A percentile compares a stretch with the other conserved stretches of the same genome.
Conservation (phyloP, 2,113 vertebrate species). For the Festucalex cinctus region DNA sequence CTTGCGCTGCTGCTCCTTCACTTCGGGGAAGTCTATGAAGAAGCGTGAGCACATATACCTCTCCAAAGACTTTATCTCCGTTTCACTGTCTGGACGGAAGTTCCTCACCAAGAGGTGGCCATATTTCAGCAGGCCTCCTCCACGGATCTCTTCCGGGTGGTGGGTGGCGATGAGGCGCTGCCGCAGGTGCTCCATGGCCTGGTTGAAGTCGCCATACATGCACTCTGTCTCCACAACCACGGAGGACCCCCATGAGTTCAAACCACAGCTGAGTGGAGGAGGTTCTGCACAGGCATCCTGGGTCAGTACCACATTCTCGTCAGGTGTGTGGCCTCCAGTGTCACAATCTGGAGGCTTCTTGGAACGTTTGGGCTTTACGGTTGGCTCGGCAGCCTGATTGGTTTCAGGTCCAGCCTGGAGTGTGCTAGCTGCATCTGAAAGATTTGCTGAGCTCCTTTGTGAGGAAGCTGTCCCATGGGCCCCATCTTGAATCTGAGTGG, state of each 20-base stretch:
- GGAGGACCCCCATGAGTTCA: slow-evolving; percentile 38
- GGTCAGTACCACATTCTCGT: background rate
- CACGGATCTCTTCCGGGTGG: slow-evolving; percentile 93
- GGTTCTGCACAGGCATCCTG: slow-evolving; percentile 1
- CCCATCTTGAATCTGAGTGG: slow-evolving; percentile 33
- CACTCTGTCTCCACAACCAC: slow-evolving; percentile 84
- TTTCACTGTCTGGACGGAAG: slow-evolving; percentile 84
- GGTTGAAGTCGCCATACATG: slow-evolving; percentile 89
- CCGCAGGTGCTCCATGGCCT: slow-evolving; percentile 86
- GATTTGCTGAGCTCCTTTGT: background rate
- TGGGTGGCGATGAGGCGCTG: slow-evolving; percentile 86
- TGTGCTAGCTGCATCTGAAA: slow-evolving; percentile 2
- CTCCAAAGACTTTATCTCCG: slow-evolving; percentile 88
- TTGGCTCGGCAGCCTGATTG: slow-evolving; percentile 28
- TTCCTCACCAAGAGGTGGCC: slow-evolving; percentile 89
- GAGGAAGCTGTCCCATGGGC: slow-evolving; percentile 11
- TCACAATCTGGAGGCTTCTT: slow-evolving; percentile 54
- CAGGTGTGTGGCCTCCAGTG: background rate
- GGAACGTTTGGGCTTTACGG: slow-evolving; percentile 48
- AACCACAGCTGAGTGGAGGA: background rate
- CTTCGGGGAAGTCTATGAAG: slow-evolving; percentile 95
- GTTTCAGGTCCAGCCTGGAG: slow-evolving; percentile 9
- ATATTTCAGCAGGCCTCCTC: slow-evolving; percentile 93
- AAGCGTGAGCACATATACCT: slow-evolving; percentile 98
- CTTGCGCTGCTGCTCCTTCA: slow-evolving; percentile 88